Evolutionary conservation across 2,888 invertebrate genomes (phyloP), one percentile per base, ranked within the genome.

Genomic region (Buathra laborator): DNA sequence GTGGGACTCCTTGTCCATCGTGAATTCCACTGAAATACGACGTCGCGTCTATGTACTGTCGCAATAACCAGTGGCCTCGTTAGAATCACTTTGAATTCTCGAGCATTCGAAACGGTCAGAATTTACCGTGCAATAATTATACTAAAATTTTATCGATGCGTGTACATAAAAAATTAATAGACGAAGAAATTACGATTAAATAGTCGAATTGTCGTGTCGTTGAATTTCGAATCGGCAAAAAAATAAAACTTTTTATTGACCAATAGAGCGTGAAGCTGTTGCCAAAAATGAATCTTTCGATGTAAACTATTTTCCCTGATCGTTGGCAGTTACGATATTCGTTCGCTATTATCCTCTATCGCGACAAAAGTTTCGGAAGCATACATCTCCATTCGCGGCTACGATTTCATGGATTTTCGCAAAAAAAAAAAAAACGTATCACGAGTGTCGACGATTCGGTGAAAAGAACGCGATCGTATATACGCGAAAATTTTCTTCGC

Each of bases 381-480:
- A 16, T 66, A 66, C 1, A 37, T 7, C 37, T 66, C 66, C n/a
- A 9, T 16, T 66, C n/a, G 19, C 16, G 10, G 19, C 10, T 29
- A 29, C 37, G 14, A 16, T 3, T 6, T 12, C 14, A 16, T 37
- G 16, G 66, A 14, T 62, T 66, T 66, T 19, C 10, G 16, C 16
- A 14, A 37, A 56, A 56, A 7, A 56, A 56, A 24, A 56, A 10
- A 16, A 51, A 2, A 48, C 3, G 37, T 64, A 43, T 51, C 70
- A 9, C 10, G 29, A 29, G 48, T n/a, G 70, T 48, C 46, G 16
- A 48, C 48, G 12, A 66, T 71, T 71, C 43, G 44, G 72, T 43
- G 80, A 72, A 43, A 80, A 72, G 56, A 68, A 51, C 51, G n/a
- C 19, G 43, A 12, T 44, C n/a, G n/a, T 12, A n/a, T 37, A 37